Evolutionary conservation across 2,113 vertebrate genomes (phyloP).

Genomic region (Notarius lentiginosus): DNA sequence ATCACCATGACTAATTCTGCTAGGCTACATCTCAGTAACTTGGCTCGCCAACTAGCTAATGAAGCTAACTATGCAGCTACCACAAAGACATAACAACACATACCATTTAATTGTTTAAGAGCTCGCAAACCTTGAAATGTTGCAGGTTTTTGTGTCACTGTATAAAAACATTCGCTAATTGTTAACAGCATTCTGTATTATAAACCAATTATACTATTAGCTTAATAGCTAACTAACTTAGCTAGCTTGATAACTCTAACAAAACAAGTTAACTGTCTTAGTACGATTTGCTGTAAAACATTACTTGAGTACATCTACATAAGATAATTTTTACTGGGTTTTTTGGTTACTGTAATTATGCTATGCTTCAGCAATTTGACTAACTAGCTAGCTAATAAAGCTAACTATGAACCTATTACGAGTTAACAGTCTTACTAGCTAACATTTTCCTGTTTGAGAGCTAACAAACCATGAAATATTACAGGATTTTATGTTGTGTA

Average conservation of each 20-base stretch:
- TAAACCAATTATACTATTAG: too few species aligned
- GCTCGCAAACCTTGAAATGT: not conserved
- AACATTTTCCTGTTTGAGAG: not conserved
- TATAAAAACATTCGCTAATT: not conserved
- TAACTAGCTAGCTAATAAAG: not conserved
- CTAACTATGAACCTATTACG: not conserved
- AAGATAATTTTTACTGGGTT: too few species aligned
- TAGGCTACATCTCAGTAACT: not conserved
- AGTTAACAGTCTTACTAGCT: not conserved
- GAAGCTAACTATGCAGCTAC: not conserved
- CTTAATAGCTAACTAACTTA: too few species aligned
- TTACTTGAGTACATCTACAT: too few species aligned
- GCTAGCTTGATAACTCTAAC: too few species aligned
- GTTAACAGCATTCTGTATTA: too few species aligned
- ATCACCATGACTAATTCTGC: not conserved
- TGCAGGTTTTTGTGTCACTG: not conserved
- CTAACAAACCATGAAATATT: not conserved
- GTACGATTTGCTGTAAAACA: too few species aligned
- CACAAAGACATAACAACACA: not conserved
- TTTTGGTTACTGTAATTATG: not conserved
- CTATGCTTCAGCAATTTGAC: not conserved
- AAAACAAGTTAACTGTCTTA: too few species aligned
- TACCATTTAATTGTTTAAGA: too few species aligned
- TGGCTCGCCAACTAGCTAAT: not conserved
- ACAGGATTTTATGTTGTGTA: not conserved